Conservation (phyloP, 2,113 vertebrate species). For the Sander vitreus region DNA sequence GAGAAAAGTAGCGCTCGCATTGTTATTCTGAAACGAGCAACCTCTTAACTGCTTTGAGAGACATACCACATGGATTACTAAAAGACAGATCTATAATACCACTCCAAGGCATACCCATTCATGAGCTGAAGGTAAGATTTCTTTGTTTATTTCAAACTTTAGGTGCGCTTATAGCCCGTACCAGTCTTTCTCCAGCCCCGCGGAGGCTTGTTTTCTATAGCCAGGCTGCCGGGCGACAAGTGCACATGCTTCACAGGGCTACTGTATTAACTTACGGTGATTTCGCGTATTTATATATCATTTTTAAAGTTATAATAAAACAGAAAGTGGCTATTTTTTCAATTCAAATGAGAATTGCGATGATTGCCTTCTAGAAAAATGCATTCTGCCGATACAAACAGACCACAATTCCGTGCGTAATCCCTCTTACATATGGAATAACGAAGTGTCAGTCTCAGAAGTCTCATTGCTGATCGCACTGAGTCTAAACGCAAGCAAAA, state of each 20-base stretch:
- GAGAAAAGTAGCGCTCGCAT: constrained; percentile 81
- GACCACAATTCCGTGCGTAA: constrained; percentile 58
- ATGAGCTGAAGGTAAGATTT: constrained; percentile 93
- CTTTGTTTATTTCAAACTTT: constrained; percentile 77
- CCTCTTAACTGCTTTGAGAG: constrained; percentile 63
- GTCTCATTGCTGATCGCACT: constrained; percentile 6
- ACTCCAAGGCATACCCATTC: constrained; percentile 84
- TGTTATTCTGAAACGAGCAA: constrained; percentile 69
- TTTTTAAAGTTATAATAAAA: constrained; percentile 14
- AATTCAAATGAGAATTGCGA: neutral
- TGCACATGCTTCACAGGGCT: constrained; percentile 61
- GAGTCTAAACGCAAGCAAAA: constrained; percentile 14
- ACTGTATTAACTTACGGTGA: constrained; percentile 31
- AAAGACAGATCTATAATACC: constrained; percentile 84
- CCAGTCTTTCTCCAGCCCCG: constrained; percentile 42
- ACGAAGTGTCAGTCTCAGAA: constrained; percentile 41
- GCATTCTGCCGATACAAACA: neutral
- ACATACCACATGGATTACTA: constrained; percentile 92
- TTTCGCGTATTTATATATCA: constrained; percentile 12
- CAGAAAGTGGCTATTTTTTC: neutral
- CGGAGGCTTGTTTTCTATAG: constrained; percentile 57
- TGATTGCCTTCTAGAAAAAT: neutral
- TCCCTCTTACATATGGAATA: constrained; percentile 44
- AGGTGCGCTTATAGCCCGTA: constrained; percentile 35
- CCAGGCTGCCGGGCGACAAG: constrained; percentile 72